These are phyloP conservation scores for Poeciliopsis prolifica DNA, from an alignment of 2,113 vertebrate genomes.

Conservation along the genomic window DNA sequence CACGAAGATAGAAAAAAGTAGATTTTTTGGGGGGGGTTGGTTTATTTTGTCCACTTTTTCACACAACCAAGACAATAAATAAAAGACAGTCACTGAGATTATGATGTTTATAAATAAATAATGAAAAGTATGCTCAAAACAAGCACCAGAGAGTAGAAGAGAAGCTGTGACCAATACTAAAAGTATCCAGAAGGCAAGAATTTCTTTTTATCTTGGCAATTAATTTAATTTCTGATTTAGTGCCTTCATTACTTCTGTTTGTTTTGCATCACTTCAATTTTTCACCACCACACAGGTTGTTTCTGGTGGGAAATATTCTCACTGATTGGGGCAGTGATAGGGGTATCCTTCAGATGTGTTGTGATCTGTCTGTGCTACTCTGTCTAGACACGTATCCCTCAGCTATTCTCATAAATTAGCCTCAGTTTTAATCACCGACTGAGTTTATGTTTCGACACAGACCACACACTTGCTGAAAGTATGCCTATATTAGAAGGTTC, in stretches of 20 bases:
- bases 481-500: not conserved
- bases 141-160: not conserved
- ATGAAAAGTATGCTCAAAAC: too few species aligned
- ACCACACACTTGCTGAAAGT: conserved; percentile 25
- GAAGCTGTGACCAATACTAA: not conserved
- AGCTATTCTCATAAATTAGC: conserved; percentile 26
- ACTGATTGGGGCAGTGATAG: not conserved
- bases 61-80: too few species aligned
- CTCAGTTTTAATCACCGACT: conserved; percentile 33
- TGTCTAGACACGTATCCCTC: conserved; percentile 29
- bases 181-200: too few species aligned
- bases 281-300: not conserved
- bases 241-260: not conserved
- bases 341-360: conserved; percentile 8
- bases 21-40: too few species aligned
- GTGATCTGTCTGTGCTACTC: not conserved
- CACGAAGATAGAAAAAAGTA: not conserved
- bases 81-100: not conserved
- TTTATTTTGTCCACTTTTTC: too few species aligned
- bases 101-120: not conserved
- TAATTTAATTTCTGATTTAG: not conserved
- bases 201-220: not conserved
- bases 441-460: conserved; percentile 34
- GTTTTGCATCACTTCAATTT: not conserved
- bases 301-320: not conserved